Conservation (phyloP, 2,888 invertebrate species). For the Leucophora obtusa region DNA sequence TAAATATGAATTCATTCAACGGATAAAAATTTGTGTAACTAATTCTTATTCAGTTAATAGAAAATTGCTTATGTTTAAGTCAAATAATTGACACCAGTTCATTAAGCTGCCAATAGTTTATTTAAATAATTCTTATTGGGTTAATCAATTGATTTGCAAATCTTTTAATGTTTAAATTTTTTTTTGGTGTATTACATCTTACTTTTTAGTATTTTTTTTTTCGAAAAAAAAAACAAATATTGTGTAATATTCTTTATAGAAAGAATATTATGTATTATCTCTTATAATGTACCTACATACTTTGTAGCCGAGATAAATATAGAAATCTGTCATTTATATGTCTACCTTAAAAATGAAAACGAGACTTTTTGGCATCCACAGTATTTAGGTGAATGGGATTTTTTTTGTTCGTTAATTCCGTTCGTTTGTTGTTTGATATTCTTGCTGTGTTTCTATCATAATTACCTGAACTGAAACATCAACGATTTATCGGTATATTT, state of each 20-base stretch:
- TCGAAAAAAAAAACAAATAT: background rate
- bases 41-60: too few relatives aligned
- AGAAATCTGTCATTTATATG: slow-evolving; percentile 52
- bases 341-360: slow-evolving; percentile 49
- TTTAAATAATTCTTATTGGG: too few relatives aligned
- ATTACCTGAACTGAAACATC: slow-evolving; percentile 24
- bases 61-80: too few relatives aligned
- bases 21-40: too few relatives aligned
- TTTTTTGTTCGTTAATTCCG: slow-evolving; percentile 29
- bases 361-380: slow-evolving; percentile 64
- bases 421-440: slow-evolving; percentile 19
- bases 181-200: slow-evolving; percentile 44
- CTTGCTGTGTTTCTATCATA: slow-evolving; percentile 41
- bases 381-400: slow-evolving; percentile 61
- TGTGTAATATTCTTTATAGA: slow-evolving; percentile 29
- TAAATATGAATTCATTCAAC: too few relatives aligned
- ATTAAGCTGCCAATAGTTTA: too few relatives aligned
- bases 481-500: background rate
- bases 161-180: background rate
- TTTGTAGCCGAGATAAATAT: slow-evolving; percentile 40
- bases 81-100: too few relatives aligned
- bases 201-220: background rate
- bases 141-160: background rate
- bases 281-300: slow-evolving; percentile 8
- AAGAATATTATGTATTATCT: background rate